phyloP scores from a whole-genome alignment of 2,888 invertebrate genomes.

The Cataglyphis cursor region DNA sequence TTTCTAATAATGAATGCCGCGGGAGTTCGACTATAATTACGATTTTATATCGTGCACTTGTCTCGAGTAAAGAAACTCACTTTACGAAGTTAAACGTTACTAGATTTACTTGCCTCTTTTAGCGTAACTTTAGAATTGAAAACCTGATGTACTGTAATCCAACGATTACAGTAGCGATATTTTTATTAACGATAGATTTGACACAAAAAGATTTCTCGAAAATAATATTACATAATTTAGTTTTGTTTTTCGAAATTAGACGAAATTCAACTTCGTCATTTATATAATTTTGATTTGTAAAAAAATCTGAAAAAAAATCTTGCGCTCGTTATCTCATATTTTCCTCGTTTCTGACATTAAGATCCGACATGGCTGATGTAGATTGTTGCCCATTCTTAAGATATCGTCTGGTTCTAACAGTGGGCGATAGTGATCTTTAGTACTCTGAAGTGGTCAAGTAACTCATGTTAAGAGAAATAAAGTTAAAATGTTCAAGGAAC shows the following conservation, averaged over 20 bases:
- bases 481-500: background rate
- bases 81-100: slow-evolving; percentile 20
- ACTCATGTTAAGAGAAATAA: background rate
- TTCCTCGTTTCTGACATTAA: background rate
- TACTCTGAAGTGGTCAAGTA: slow-evolving; percentile 7
- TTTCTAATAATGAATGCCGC: slow-evolving; percentile 40
- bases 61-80: slow-evolving; percentile 39
- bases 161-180: background rate
- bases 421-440: background rate
- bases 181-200: background rate
- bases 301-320: background rate
- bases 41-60: slow-evolving; percentile 32
- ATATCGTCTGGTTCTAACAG: background rate
- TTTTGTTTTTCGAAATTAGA: background rate
- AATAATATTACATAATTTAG: background rate
- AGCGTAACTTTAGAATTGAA: slow-evolving; percentile 8
- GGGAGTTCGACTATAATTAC: slow-evolving; percentile 9
- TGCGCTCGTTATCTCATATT: background rate
- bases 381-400: background rate
- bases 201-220: background rate
- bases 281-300: background rate
- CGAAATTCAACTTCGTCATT: background rate
- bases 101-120: slow-evolving; percentile 10
- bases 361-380: background rate
- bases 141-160: background rate